Conservation (phyloP, 2,888 invertebrate species). For the Eugnorisma glareosa region DNA sequence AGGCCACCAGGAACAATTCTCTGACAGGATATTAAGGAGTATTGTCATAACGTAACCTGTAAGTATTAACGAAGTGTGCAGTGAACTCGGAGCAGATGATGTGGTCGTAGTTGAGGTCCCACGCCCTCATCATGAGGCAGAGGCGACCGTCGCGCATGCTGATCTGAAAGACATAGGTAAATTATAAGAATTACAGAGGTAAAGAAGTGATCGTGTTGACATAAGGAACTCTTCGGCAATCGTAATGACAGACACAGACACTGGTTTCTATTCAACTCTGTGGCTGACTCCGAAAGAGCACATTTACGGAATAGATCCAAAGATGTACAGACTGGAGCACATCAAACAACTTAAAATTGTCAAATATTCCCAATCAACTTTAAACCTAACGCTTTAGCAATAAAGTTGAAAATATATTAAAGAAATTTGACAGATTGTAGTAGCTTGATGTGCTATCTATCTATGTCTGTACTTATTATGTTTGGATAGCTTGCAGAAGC, state of each 20-base stretch:
- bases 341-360: too few species aligned
- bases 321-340: too few species aligned
- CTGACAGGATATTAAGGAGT: background rate
- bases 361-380: too few species aligned
- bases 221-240: background rate
- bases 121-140: slow-evolving; percentile 95
- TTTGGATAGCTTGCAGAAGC: too few species aligned
- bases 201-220: too few species aligned
- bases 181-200: background rate
- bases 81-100: slow-evolving; percentile 95
- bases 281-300: background rate
- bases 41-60: slow-evolving; percentile 74
- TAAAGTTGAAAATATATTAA: too few species aligned
- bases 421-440: too few species aligned
- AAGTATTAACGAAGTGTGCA: slow-evolving; percentile 89
- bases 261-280: background rate
- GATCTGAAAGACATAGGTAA: slow-evolving; percentile 89
- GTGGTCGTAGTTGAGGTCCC: slow-evolving; percentile 95
- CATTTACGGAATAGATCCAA: background rate
- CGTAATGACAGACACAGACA: background rate
- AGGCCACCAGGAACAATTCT: too few species aligned
- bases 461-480: too few species aligned
- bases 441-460: too few species aligned
- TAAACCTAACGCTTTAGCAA: too few species aligned
- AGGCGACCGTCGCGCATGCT: slow-evolving; percentile 94